A percentile compares a stretch with the other conserved stretches of the same genome.
phyloP scores from a whole-genome alignment of 2,113 vertebrate species.

The Coptodon bakossiorum region DNA sequence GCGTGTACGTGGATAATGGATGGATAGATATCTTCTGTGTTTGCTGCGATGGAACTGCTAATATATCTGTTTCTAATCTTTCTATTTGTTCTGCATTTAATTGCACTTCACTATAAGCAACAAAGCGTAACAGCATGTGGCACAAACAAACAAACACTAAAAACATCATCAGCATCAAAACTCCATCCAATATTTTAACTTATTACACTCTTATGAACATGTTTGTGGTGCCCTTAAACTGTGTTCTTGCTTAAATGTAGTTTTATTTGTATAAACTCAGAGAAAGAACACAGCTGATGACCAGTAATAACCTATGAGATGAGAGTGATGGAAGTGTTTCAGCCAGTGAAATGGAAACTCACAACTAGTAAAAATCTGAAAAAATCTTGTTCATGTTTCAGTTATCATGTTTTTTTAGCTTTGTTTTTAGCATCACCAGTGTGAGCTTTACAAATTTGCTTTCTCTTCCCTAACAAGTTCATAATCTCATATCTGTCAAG shows the following conservation, averaged over 20 bases:
- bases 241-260: background rate
- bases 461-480: background rate
- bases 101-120: background rate
- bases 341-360: conserved; percentile 8
- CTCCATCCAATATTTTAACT: background rate
- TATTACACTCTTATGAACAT: background rate
- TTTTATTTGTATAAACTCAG: background rate
- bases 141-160: background rate
- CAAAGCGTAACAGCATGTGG: background rate
- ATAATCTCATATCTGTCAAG: background rate
- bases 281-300: conserved; percentile 34
- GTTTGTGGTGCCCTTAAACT: background rate
- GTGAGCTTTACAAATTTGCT: conserved; percentile 28
- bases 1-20: rapidly evolving
- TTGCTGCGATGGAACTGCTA: background rate
- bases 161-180: background rate
- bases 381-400: background rate
- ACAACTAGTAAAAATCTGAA: conserved; percentile 15
- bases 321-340: conserved; percentile 31
- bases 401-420: background rate
- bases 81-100: background rate
- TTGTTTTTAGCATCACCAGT: background rate
- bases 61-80: background rate
- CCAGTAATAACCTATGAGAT: conserved; percentile 1
- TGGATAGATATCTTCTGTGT: background rate